A percentile compares a stretch with the other conserved stretches of the same genome.
phyloP scores from a whole-genome alignment of 2,113 vertebrate genomes.

The Cariama cristata region DNA sequence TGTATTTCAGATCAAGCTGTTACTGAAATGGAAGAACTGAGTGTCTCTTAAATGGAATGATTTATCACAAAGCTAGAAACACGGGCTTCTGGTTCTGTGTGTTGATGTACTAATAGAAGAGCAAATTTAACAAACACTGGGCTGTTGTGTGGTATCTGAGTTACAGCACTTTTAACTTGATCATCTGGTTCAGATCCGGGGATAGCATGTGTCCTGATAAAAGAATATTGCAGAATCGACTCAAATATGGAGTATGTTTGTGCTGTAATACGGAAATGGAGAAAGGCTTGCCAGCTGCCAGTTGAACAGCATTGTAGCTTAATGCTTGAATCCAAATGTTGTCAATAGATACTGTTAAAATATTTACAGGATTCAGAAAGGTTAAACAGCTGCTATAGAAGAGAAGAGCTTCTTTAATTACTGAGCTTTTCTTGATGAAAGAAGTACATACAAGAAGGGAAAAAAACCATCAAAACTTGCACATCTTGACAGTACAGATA shows the following conservation, averaged over 20 bases:
- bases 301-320: neutral
- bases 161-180: neutral
- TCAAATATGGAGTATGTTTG: neutral
- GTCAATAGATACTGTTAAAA: conserved; percentile 34
- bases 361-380: conserved; percentile 37
- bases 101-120: neutral
- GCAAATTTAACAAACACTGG: neutral
- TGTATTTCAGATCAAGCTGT: neutral
- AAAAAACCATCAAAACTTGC: neutral
- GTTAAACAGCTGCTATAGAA: neutral
- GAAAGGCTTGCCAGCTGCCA: neutral
- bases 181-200: neutral
- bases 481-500: neutral
- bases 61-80: neutral
- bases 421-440: neutral
- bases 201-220: neutral
- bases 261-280: neutral
- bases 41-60: neutral
- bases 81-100: neutral
- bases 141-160: neutral
- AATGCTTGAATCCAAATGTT: neutral
- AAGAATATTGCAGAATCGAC: neutral
- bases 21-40: neutral
- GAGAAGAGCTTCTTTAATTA: conserved; percentile 1
- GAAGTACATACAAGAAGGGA: neutral